phyloP scores from a whole-genome alignment of 2,797 vertebrate species.

The Manis javanica region DNA sequence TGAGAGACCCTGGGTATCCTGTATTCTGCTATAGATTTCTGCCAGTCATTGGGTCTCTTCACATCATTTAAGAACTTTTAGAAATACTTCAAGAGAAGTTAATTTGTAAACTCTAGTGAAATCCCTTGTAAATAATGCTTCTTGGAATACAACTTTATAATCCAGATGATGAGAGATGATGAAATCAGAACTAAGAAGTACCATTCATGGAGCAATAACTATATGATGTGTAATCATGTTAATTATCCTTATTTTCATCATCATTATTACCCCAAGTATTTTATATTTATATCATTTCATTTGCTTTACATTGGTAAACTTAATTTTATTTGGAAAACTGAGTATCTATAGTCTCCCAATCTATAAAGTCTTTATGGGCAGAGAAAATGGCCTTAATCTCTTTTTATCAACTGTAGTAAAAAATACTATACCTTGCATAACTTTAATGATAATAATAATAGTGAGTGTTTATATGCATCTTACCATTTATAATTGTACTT shows the following conservation, averaged over 20 bases:
- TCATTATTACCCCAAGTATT: not conserved
- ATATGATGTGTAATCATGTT: not conserved
- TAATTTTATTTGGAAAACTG: conserved; percentile 13
- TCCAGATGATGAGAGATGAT: not conserved
- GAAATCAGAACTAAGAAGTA: not conserved
- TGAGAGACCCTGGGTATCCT: not conserved
- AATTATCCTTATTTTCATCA: not conserved
- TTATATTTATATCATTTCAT: not conserved
- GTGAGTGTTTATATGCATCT: not conserved
- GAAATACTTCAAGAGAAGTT: not conserved
- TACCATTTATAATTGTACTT: not conserved
- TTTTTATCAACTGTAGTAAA: conserved; percentile 21
- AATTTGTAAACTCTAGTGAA: not conserved
- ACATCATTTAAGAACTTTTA: not conserved
- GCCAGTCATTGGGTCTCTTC: not conserved
- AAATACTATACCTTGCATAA: not conserved
- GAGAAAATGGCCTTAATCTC: not conserved
- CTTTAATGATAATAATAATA: not conserved
- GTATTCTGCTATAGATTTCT: not conserved
- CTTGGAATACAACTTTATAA: not conserved
- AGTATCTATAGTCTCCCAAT: not conserved
- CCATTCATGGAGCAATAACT: not conserved
- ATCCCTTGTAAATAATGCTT: not conserved
- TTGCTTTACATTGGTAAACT: not conserved
- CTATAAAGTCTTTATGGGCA: not conserved